These are phyloP conservation scores for Myripristis murdjan DNA, from an alignment of 2,797 vertebrate species.

Conservation along the genomic window DNA sequence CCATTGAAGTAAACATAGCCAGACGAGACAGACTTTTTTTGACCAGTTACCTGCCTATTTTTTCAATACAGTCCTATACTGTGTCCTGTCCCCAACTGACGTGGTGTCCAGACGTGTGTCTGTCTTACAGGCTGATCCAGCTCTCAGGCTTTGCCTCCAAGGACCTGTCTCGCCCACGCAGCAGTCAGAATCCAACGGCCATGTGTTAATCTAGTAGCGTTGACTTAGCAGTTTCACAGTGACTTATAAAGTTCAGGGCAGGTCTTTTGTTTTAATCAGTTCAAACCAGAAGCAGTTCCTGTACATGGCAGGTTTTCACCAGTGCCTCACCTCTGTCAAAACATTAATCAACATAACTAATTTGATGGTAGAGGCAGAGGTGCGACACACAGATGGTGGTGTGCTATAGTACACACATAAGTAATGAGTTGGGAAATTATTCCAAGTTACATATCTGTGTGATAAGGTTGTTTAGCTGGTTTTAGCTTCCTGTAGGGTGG, in stretches of 20 bases:
- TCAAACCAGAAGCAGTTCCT: slow-evolving; percentile 35
- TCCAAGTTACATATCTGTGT: slow-evolving; percentile 17
- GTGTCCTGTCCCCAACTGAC: slow-evolving; percentile 82
- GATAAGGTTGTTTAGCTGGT: not conserved
- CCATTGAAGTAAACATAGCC: slow-evolving; percentile 75
- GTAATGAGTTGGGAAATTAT: slow-evolving; percentile 3
- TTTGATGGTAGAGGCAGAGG: not conserved
- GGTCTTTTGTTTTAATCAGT: slow-evolving; percentile 33
- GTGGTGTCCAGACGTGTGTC: slow-evolving; percentile 86
- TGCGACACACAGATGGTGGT: not conserved
- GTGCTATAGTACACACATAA: not conserved
- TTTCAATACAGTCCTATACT: slow-evolving; percentile 72
- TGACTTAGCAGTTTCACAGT: slow-evolving; percentile 39
- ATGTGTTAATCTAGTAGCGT: slow-evolving; percentile 50
- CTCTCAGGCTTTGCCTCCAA: slow-evolving; percentile 79
- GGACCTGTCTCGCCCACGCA: slow-evolving; percentile 79
- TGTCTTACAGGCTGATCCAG: slow-evolving; percentile 87
- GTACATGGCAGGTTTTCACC: slow-evolving; percentile 20
- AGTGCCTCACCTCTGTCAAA: not conserved
- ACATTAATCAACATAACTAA: not conserved
- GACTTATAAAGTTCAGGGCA: slow-evolving; percentile 19
- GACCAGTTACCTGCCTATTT: slow-evolving; percentile 83
- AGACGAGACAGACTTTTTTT: slow-evolving; percentile 86
- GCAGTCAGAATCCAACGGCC: slow-evolving; percentile 71
- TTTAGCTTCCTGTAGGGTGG: slow-evolving; percentile 1